A percentile compares a stretch with the other conserved stretches of the same genome.
Conservation (phyloP, 2,113 vertebrate genomes). For the Phyllostomus discolor region DNA sequence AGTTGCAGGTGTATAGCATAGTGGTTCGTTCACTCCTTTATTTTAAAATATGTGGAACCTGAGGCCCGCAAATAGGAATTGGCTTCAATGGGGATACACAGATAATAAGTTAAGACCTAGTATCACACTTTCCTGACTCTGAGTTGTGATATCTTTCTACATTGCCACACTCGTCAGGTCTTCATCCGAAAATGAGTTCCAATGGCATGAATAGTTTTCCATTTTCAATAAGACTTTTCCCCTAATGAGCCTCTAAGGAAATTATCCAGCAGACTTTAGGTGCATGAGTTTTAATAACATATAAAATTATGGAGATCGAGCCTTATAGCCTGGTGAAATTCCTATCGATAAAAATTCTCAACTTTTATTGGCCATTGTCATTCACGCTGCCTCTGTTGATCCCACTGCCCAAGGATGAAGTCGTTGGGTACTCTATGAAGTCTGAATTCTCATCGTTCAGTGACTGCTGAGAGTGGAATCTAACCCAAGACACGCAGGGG, state of each 20-base stretch:
- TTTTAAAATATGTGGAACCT: neutral
- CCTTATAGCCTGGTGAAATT: neutral
- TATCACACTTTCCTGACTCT: neutral
- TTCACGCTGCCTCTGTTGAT: neutral
- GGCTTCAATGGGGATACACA: neutral
- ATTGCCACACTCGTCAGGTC: neutral
- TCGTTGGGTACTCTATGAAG: neutral
- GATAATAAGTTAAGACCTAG: neutral
- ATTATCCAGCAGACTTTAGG: neutral
- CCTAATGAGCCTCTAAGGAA: neutral
- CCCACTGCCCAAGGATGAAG: neutral
- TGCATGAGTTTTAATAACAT: neutral
- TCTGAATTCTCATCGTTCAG: too few relatives aligned
- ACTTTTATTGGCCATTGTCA: neutral
- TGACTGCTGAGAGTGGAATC: neutral
- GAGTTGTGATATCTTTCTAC: neutral
- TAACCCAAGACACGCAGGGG: neutral
- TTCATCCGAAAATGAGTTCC: neutral
- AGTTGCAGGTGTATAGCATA: neutral
- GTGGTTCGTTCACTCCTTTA: neutral
- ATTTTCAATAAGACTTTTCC: neutral
- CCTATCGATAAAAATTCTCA: neutral
- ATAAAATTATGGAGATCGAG: neutral
- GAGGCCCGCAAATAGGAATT: neutral
- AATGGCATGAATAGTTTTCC: neutral